A percentile compares a stretch with the other conserved stretches of the same genome.
Evolutionary conservation across 2,797 vertebrate species (phyloP).

Genomic region (Garrulus glandarius): DNA sequence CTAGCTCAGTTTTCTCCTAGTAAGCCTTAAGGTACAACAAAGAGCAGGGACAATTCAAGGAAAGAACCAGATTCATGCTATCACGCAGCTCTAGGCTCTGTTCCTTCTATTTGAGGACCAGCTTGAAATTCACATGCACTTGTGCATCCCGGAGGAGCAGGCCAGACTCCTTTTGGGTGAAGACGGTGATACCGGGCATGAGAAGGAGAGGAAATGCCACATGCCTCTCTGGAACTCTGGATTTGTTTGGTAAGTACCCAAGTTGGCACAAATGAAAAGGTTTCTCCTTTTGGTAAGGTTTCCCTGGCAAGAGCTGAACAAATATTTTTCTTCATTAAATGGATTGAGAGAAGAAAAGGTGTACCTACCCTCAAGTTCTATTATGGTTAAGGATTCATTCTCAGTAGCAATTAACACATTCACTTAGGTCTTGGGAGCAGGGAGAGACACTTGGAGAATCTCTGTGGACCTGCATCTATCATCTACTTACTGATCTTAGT

Average conservation of each 20-base stretch:
- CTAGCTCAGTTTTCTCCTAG: background rate
- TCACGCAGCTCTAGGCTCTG: background rate
- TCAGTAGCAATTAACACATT: background rate
- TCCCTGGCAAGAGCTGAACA: background rate
- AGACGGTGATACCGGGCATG: background rate
- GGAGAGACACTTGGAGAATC: background rate
- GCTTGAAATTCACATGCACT: accelerated
- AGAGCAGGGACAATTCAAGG: background rate
- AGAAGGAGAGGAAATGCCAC: background rate
- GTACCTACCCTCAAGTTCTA: accelerated
- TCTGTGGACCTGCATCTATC: background rate
- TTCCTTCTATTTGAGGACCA: background rate
- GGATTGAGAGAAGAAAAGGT: background rate
- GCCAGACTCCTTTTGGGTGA: background rate
- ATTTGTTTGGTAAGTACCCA: background rate
- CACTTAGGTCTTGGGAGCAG: background rate
- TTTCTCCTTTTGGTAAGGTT: background rate
- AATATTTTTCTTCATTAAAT: background rate
- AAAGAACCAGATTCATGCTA: background rate
- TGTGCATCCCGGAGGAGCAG: background rate
- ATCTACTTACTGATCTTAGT: background rate
- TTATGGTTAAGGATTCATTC: background rate
- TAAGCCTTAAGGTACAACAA: background rate
- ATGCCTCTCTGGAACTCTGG: background rate
- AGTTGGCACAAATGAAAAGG: background rate